Evolutionary conservation across 2,113 vertebrate species (phyloP), one percentile per base, ranked within the genome.

Genomic region (Gasterosteus aculeatus): DNA sequence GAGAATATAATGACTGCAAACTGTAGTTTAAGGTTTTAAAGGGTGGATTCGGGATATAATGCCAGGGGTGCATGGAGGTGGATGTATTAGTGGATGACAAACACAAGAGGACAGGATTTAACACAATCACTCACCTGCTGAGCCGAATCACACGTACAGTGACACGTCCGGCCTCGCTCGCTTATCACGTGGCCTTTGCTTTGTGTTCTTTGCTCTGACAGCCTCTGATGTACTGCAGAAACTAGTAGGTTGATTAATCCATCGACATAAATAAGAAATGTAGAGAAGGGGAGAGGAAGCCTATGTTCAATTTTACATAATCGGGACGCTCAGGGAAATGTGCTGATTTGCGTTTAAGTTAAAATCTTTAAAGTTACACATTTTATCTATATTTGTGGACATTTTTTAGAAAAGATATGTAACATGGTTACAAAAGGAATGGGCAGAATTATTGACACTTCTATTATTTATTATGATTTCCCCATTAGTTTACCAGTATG

Each of bases 61-160:
- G 1, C 3, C 15, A 29, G 26, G 7, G 47, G 41, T 1, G 19
- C 39, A n/a, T 0, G 7, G 51, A 38, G 62, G 62, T 58, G 6
- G 56, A 26, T 35, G 10, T 10, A 19, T 70, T 44, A 31, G 29
- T 31, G 1, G 49, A 53, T 29, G 39, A 19, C 8, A 16, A 18
- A 33, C 26, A 56, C 19, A 26, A 41, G 39, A 41, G 39, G 42
- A 46, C 46, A 49, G 46, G 69, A 54, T 22, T 59, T 56, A 57
- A 22, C 54, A 56, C 56, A 67, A 29, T 70, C 72, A 72, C 22
- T 54, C 46, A 22, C 68, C 71, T 0, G 69, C 68, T 77, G 56
- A 44, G 83, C 38, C 7, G 19, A 77, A 67, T 53, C 57, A 56
- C 60, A 69, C 47, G 41, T 10, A 69, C 38, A 38, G 38, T 59